Conservation (phyloP, 2,113 vertebrate genomes). For the Lepidothrix coronata region DNA sequence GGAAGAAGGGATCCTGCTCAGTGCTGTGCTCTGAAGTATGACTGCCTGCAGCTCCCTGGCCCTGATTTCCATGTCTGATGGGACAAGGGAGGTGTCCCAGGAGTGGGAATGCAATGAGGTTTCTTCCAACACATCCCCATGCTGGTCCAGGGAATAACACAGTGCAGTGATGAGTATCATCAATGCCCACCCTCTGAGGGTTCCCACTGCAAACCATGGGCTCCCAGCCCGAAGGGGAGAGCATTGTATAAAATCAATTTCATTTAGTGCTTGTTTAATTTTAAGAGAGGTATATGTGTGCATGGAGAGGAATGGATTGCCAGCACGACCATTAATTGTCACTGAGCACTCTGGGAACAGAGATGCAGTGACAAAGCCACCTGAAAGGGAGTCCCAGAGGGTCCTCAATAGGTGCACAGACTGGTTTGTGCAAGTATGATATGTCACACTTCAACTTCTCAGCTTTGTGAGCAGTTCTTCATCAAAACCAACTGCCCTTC, state of each 20-base stretch:
- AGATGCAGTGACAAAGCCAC: background rate
- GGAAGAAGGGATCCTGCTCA: background rate
- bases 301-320: background rate
- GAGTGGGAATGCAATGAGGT: background rate
- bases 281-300: background rate
- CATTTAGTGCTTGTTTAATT: background rate
- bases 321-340: background rate
- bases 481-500: background rate
- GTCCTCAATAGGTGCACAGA: accelerated
- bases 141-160: accelerated
- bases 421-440: background rate
- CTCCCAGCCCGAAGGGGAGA: background rate
- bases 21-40: background rate
- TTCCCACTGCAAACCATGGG: background rate
- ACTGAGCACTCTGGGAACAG: background rate
- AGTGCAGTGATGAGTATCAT: background rate
- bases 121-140: background rate
- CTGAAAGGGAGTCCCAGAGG: background rate
- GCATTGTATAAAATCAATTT: background rate
- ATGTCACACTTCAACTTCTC: background rate
- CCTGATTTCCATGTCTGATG: background rate
- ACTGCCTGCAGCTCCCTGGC: background rate
- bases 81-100: background rate
- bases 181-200: background rate
- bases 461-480: background rate